Evolutionary conservation across 2,888 invertebrate species (phyloP).

Genomic region (Electrophaes corylata): DNA sequence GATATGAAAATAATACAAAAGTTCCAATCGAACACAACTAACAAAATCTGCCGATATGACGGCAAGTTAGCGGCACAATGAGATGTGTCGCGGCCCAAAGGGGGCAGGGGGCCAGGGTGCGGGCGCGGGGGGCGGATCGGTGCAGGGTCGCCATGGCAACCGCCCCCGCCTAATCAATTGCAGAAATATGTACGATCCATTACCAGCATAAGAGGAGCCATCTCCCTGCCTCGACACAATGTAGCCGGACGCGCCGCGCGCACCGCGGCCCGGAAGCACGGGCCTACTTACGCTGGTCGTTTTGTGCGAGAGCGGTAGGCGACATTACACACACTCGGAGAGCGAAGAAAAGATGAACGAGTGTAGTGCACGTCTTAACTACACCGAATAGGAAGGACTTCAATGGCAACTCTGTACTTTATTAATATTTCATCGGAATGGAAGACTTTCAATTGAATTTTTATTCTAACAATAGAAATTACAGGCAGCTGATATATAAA

Average conservation of each 20-base stretch:
- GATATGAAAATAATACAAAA: background rate
- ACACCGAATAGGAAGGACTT: constrained; percentile 23
- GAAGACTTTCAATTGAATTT: constrained; percentile 12
- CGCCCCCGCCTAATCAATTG: constrained; percentile 84
- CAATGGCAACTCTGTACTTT: constrained; percentile 27
- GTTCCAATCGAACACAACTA: constrained; percentile 19
- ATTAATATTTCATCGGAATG: constrained; percentile 31
- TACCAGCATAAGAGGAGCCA: constrained; percentile 54
- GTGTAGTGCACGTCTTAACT: constrained; percentile 45
- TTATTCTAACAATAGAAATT: background rate
- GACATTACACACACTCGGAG: constrained; percentile 56
- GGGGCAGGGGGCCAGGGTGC: constrained; percentile 29
- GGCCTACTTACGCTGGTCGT: constrained; percentile 53
- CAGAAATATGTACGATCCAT: constrained; percentile 83
- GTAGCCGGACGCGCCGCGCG: constrained; percentile 34
- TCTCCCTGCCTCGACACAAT: constrained; percentile 42
- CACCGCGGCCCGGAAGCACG: constrained; percentile 41
- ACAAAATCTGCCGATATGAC: constrained; percentile 42
- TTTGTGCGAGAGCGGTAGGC: constrained; percentile 59
- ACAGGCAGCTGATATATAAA: background rate
- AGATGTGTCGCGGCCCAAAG: constrained; percentile 46
- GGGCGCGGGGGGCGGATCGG: constrained; percentile 37
- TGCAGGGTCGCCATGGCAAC: constrained; percentile 75
- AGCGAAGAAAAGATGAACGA: constrained; percentile 75
- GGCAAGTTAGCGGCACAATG: constrained; percentile 54